Evolutionary conservation across 2,888 invertebrate genomes (phyloP), one percentile per base, ranked within the genome.

Genomic region (Aphidius colemani): DNA sequence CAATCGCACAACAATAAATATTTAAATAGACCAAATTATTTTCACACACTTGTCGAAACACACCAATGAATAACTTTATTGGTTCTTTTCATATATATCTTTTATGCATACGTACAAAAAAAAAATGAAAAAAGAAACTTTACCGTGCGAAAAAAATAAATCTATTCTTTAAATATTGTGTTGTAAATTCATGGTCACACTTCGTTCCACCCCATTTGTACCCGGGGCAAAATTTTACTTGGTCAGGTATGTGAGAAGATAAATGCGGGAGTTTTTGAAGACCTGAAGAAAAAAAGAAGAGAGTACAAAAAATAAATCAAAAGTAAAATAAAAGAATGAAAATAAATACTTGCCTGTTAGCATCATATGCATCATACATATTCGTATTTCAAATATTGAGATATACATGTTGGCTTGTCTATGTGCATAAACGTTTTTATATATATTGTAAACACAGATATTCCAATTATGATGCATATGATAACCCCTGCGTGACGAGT

Each of bases 401-500:
- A 11, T 51, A 30, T 56, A 66, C 66, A 63, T 69, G 70, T 76
- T 72, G 70, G 73, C 75, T 77, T 74, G 75, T 71, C 73, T 75
- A 69, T 66, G 70, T 67, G 77, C 67, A 71, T 77, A 30, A 30
- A 30, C 5, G 30, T 30, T 30, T 30, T 30, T 30, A 30, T 30
- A 30, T 30, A 13, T 13, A 13, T 13, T 30, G 30, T 30, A 30
- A 30, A 30, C 30, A 30, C 4, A 30, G 30, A 30, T 57, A 55
- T 61, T n/a, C 44, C 11, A 44, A 18, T 73, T 73, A 76, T 78
- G 78, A 73, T 77, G 71, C 70, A 73, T 76, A 72, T 70, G 74
- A 71, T 76, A 78, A 75, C 72, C 71, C 72, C 72, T 71, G 74
- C 77, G 73, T 75, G 73, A 76, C 76, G 73, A 63, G 18, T 30